Conservation (phyloP, 2,113 vertebrate species). For the Corythornis cristatus region DNA sequence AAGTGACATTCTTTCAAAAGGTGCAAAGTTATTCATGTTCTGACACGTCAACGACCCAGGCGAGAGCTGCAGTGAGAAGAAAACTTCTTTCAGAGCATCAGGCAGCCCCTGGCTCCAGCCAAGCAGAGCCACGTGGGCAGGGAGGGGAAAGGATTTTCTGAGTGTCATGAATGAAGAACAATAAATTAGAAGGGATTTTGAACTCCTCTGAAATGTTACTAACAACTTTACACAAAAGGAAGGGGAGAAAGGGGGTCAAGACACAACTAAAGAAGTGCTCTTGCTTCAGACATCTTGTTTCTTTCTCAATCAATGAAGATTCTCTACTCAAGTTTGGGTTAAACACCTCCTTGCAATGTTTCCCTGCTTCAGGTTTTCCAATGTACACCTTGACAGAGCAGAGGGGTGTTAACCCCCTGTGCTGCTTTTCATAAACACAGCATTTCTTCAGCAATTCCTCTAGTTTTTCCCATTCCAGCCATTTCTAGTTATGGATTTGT, state of each 20-base stretch:
- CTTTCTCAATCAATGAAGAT: background rate
- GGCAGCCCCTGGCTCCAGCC: background rate
- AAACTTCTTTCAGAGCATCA: background rate
- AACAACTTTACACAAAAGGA: background rate
- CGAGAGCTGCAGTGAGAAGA: conserved; percentile 19
- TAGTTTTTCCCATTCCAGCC: background rate
- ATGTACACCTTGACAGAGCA: background rate
- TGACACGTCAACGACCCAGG: conserved; percentile 53
- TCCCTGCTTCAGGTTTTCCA: background rate
- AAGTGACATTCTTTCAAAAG: conserved; percentile 69
- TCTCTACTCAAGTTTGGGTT: background rate
- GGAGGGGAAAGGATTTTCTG: background rate
- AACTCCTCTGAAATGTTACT: background rate
- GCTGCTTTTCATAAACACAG: background rate
- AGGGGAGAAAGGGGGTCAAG: background rate
- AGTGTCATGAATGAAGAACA: background rate
- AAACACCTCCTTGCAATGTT: background rate
- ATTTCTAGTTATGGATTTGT: background rate
- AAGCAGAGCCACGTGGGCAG: background rate
- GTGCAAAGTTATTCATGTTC: conserved; percentile 67
- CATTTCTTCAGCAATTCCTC: background rate
- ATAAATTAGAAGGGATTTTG: background rate
- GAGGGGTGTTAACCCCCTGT: background rate
- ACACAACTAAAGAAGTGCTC: background rate
- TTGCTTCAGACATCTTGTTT: background rate